Evolutionary conservation across 2,888 invertebrate genomes (phyloP), one percentile per base, ranked within the genome.

Genomic region (Hipparchia semele): DNA sequence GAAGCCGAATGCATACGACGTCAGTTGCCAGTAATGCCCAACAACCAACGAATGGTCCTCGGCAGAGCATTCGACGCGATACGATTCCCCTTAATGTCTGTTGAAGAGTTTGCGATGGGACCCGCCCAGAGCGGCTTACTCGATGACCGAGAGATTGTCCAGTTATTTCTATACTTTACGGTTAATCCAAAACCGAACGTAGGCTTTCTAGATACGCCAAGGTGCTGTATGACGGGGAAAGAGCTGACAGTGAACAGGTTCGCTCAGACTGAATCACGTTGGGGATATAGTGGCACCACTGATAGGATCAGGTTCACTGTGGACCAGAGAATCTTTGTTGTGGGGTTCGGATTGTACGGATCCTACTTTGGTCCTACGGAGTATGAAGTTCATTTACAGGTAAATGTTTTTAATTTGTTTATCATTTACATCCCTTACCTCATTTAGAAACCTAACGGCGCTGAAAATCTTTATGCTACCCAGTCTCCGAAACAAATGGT

Each of bases 261-360:
- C 86, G 95, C 96, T 53, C 96, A 96, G 83, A 96, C 96, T 0
- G 97, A 97, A 83, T 96, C 96, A 46, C 93, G 97, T 72, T 98
- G 98, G 98, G 97, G 97, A 0, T 98, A 97, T 80, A 97, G 96
- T 84, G 97, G 97, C 4, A 97, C 97, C 0, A 96, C 96, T 68
- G 98, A 98, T 86, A 91, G 97, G 79, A 97, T 98, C 78, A 95
- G 97, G 81, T 98, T 98, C 85, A 96, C 96, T 51, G 97, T 97
- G 0, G 97, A 98, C 85, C 95, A 96, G 80, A 94, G 96, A 74
- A 97, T 98, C 79, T 97, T 96, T 88, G 95, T 98, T 33, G 96
- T 97, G 74, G 98, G 98, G 1, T 97, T 98, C 87, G 98, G 98
- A 73, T 90, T 98, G 76, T 98, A 97, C 86, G 98, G 97, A 51